Percentiles rank a stretch among this genome's conserved stretches.
These are phyloP conservation scores for Zhuqinia jingwanae DNA, from an alignment of 2,888 invertebrate genomes.

Conservation along the genomic window DNA sequence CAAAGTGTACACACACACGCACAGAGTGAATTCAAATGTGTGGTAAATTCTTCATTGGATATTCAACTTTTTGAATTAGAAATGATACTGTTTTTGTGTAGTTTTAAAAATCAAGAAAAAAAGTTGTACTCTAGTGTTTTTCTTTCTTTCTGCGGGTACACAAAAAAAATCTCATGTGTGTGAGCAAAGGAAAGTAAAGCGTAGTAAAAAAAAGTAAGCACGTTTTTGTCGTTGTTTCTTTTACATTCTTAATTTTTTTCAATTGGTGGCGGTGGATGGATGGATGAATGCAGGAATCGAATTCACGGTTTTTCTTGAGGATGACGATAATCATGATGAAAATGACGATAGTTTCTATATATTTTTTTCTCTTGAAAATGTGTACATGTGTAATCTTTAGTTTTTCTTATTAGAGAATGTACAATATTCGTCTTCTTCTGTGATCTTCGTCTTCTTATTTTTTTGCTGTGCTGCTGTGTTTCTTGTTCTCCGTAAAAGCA, in stretches of 20 bases:
- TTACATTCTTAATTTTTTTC: not conserved
- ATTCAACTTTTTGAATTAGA: constrained; percentile 7
- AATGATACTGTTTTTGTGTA: not conserved
- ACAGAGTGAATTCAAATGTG: constrained; percentile 38
- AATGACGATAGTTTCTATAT: not conserved
- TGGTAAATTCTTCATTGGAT: not conserved
- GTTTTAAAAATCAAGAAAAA: not conserved
- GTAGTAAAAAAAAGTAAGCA: constrained; percentile 29
- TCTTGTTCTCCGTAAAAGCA: constrained; percentile 22
- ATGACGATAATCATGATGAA: not conserved
- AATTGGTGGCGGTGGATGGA: not conserved
- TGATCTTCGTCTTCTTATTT: constrained; percentile 12
- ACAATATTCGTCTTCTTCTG: too few species aligned
- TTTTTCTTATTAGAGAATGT: not conserved
- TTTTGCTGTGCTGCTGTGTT: not conserved
- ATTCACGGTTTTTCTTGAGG: not conserved
- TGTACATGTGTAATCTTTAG: not conserved
- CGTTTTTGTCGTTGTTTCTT: constrained; percentile 17
- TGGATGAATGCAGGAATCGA: constrained; percentile 14
- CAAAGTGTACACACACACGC: too few species aligned
- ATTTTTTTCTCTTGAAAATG: not conserved
- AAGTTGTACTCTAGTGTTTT: not conserved
- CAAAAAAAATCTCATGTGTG: not conserved
- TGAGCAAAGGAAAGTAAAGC: not conserved
- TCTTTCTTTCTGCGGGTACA: not conserved